A percentile compares a stretch with the other conserved stretches of the same genome.
Evolutionary conservation across 2,113 vertebrate species (phyloP).

Genomic region (Neotoma lepida): DNA sequence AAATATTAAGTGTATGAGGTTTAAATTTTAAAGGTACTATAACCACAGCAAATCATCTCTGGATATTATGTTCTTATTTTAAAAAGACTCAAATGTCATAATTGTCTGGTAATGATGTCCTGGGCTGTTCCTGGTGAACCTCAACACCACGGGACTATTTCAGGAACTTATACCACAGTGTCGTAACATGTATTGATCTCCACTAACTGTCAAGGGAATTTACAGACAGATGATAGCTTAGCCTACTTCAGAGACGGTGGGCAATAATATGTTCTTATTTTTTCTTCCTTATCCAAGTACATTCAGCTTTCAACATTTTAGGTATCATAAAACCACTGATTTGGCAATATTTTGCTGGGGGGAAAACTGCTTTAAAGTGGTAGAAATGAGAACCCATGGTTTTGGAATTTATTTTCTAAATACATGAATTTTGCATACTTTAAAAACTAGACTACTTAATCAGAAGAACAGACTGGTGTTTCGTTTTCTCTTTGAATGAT

Average conservation of each 20-base stretch:
- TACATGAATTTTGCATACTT: background rate
- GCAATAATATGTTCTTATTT: background rate
- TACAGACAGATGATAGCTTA: background rate
- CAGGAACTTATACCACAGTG: background rate
- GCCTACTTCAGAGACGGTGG: background rate
- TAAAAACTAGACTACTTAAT: background rate
- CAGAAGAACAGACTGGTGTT: background rate
- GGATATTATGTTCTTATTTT: background rate
- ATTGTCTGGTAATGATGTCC: background rate
- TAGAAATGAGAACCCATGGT: background rate
- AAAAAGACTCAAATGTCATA: background rate
- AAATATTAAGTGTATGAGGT: background rate
- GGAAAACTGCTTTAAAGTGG: background rate
- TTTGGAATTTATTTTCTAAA: slow-evolving; percentile 39
- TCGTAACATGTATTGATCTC: background rate
- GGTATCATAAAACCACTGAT: background rate
- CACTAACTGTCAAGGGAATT: background rate
- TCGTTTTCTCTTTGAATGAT: background rate
- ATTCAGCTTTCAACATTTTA: slow-evolving; percentile 30
- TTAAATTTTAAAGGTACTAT: background rate
- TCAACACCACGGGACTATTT: background rate
- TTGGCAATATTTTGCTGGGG: background rate
- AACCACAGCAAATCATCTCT: background rate
- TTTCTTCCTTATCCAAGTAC: background rate
- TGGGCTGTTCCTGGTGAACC: too few relatives aligned